Evolutionary conservation across 1,140 invertebrate genomes (phyloP).

Genomic region (Leptinotarsa undecemlineata): DNA sequence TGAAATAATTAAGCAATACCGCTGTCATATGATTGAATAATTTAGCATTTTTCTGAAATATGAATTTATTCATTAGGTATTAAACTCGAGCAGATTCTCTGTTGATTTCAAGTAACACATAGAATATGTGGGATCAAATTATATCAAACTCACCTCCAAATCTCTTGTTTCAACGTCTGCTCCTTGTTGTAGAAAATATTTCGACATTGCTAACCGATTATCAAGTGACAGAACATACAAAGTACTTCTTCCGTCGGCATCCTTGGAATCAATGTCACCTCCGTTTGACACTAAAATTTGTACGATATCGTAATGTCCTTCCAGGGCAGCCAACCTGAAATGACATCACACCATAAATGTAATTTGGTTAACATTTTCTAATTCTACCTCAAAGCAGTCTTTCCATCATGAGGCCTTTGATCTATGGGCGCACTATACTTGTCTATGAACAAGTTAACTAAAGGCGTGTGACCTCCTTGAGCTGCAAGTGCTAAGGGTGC

Average conservation of each 20-base stretch:
- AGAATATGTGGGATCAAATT: too few species aligned
- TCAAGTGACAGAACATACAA: constrained; percentile 91
- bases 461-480: constrained; percentile 79
- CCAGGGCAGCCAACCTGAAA: constrained; percentile 76
- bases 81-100: too few species aligned
- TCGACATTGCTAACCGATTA: constrained; percentile 83
- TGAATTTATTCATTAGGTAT: too few species aligned
- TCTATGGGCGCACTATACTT: constrained; percentile 80
- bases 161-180: constrained; percentile 86
- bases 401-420: constrained; percentile 90
- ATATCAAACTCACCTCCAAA: constrained; percentile 69
- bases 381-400: constrained; percentile 81
- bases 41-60: too few species aligned
- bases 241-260: constrained; percentile 90
- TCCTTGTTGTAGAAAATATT: constrained; percentile 77
- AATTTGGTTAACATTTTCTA: neutral
- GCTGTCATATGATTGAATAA: too few species aligned
- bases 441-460: constrained; percentile 74
- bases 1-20: too few species aligned
- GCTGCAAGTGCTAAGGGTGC: constrained; percentile 87
- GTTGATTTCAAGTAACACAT: neutral
- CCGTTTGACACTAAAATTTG: constrained; percentile 72
- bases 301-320: constrained; percentile 85
- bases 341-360: constrained; percentile 24
- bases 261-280: constrained; percentile 87